Evolutionary conservation across 2,888 invertebrate genomes (phyloP).

Genomic region (Nasonia oneida): DNA sequence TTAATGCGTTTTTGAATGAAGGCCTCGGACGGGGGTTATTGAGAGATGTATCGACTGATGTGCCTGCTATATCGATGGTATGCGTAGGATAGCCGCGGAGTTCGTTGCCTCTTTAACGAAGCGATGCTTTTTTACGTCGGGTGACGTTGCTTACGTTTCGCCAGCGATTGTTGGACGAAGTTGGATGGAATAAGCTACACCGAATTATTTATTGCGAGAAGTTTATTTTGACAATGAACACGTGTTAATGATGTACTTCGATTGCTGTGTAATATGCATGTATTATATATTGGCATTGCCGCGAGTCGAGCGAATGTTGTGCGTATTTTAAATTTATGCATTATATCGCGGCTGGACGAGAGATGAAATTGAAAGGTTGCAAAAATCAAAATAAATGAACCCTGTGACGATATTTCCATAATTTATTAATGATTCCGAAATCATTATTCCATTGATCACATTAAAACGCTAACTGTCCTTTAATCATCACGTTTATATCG

Average conservation of each 20-base stretch:
- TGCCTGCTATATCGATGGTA: slow-evolving; percentile 66
- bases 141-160: too few relatives aligned
- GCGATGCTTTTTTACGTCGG: not conserved
- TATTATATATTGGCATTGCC: not conserved
- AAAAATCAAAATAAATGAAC: not conserved
- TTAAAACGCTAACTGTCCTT: slow-evolving; percentile 8
- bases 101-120: not conserved
- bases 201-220: not conserved
- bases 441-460: not conserved
- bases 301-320: not conserved
- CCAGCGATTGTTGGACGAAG: too few relatives aligned
- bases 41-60: slow-evolving; percentile 64
- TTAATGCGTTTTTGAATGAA: slow-evolving; percentile 71
- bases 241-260: not conserved
- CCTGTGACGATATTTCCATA: not conserved
- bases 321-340: not conserved
- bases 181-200: too few relatives aligned
- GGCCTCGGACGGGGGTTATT: not conserved
- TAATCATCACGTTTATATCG: not conserved
- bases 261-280: not conserved
- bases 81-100: slow-evolving; percentile 61
- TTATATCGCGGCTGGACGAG: not conserved
- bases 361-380: not conserved
- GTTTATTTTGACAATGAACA: not conserved
- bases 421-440: not conserved